Base-by-base conservation (phyloP, 2,797 vertebrate species). In the Rhabdophis nuchalis region DNA sequence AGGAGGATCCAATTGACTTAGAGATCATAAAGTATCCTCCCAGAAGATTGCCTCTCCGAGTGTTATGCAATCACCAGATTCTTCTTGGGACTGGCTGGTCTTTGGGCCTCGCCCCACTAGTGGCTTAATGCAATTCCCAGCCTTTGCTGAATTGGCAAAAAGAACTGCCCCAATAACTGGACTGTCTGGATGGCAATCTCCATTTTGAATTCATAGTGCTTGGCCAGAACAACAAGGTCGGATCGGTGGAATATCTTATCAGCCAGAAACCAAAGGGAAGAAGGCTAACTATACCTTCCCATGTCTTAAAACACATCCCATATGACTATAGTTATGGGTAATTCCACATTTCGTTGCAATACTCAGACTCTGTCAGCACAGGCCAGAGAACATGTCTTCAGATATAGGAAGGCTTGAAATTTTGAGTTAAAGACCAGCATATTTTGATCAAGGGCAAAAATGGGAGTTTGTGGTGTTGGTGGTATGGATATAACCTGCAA, bases 1-100 rank as follows among this genome's bases (percentile, higher is more conserved):
- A 53, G 0, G 0, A 1, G 7, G 25, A 0, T 23, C 57, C 16
- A 8, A 5, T 50, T n/a, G n/a, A 61, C 27, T 77, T 9, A 41
- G 72, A 41, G 18, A 77, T 41, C 72, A 41, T 23, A 77, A 77
- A 77, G 18, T 41, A 77, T 23, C 20, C 8, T 77, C 36, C 72
- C 18, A 1, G 18, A 36, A 10, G 36, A 82, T 82, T 82, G 18
- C 18, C 1, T 82, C 36, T 82, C 36, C 0, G 3, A 41, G 36
- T 46, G 36, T 23, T 25, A 46, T 46, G 36, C 72, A 5, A 82
- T 25, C 18, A 77, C 18, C 72, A 77, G 32, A 25, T 46, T 82
- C 72, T 82, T 82, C 36, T 46, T 82, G 72, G 36, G 36, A 46
- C 20, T 25, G 20, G 72, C 20, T 82, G 20, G 36, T 25, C 36